Base-by-base conservation (phyloP, 2,888 invertebrate species). In the Salticus scenicus region DNA sequence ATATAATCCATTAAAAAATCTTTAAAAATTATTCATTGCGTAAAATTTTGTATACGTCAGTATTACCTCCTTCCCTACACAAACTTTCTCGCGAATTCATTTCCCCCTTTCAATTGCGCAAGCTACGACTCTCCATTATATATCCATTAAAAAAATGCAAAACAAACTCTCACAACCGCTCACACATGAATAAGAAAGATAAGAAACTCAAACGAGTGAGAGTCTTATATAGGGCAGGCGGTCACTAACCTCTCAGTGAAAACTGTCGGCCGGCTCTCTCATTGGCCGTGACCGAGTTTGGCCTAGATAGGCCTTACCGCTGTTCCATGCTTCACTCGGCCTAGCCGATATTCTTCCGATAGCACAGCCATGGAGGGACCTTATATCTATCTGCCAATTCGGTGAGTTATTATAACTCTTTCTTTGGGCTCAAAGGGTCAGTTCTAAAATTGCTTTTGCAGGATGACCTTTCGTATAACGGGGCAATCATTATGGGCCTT, bases 251-350 rank as follows among this genome's bases (percentile, higher is more conserved):
- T 69, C 69, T 51, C 41, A 75, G 84, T 84, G 84, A 84, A 84
- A 84, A 83, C 81, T 75, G 31, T 64, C 80, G 51, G 74, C 67
- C 51, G 37, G 67, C 69, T 76, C 70, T 75, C 64, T 83, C 63
- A 85, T 85, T 79, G 84, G 84, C 84, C 84, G 70, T 85, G 84
- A 85, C 84, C 84, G 84, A 51, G 66, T 20, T 37, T 85, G 84
- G 74, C 84, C 84, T 85, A 85, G 17, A 74, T 85, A 57, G 51
- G 57, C 27, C 51, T 64, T 31, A 27, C 41, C 63, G 69, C 64
- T 10, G 74, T 63, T 31, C 17, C 64, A 30, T 42, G 76, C 67
- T 37, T 30, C 30, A 42, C 72, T 17, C 47, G 41, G 78, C 42
- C 37, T 64, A 66, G 24, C 47, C 57, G 67, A 73, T 73, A 63